A percentile compares a stretch with the other conserved stretches of the same genome.
Evolutionary conservation across 2,888 invertebrate species (phyloP).

Genomic region (Cerceris ruficornis): DNA sequence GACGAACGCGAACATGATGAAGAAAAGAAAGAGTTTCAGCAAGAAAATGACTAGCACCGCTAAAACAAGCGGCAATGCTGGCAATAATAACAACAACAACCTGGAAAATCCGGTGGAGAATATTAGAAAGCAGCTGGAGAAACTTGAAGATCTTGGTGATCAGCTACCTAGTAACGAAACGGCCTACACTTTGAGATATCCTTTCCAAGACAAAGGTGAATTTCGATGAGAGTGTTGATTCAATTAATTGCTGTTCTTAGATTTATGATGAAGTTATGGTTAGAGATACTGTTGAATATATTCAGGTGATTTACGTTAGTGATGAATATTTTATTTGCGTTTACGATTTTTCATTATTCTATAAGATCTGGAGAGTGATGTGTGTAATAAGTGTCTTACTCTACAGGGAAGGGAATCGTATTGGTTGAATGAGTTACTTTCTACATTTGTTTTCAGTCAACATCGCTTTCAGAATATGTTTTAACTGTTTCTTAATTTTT

Average conservation of each 20-base stretch:
- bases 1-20: conserved; percentile 76
- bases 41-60: conserved; percentile 73
- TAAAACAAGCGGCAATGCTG: conserved; percentile 76
- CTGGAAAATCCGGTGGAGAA: conserved; percentile 87
- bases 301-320: too few species aligned
- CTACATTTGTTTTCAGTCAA: too few species aligned
- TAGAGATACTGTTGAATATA: too few species aligned
- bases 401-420: too few species aligned
- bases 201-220: conserved; percentile 88
- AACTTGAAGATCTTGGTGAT: conserved; percentile 91
- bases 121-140: conserved; percentile 90
- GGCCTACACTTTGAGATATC: conserved; percentile 90
- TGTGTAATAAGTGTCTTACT: too few species aligned
- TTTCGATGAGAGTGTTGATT: conserved; percentile 25
- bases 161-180: conserved; percentile 89
- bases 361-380: too few species aligned
- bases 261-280: too few species aligned
- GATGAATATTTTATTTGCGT: too few species aligned
- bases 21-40: conserved; percentile 71
- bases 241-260: not conserved
- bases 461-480: too few species aligned
- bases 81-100: conserved; percentile 76
- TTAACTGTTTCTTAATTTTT: too few species aligned
- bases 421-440: too few species aligned
- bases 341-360: too few species aligned